A percentile compares a stretch with the other conserved stretches of the same genome.
These are phyloP conservation scores for Mixornis gularis DNA, from an alignment of 2,113 vertebrate genomes.

Conservation along the genomic window DNA sequence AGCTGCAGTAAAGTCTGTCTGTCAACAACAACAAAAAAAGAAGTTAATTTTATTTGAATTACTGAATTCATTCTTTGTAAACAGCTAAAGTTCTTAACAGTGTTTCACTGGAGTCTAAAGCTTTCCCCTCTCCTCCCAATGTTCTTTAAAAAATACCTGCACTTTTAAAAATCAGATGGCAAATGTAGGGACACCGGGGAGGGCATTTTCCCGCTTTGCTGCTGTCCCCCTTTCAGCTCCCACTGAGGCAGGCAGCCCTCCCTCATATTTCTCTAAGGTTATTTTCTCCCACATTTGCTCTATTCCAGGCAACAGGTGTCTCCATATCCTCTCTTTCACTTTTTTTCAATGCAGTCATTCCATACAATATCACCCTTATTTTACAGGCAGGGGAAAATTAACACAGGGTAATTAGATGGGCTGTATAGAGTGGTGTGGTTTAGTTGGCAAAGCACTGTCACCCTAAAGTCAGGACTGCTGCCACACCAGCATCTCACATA, in stretches of 20 bases:
- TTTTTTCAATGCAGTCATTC: neutral
- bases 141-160: neutral
- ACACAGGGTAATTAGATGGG: neutral
- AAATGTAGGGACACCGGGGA: neutral
- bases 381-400: neutral
- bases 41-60: neutral
- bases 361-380: neutral
- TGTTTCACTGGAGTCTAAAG: neutral
- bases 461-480: neutral
- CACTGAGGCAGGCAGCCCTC: neutral
- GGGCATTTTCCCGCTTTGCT: accelerated
- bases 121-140: neutral
- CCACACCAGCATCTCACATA: neutral
- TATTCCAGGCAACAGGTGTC: neutral
- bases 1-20: neutral
- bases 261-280: neutral
- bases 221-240: neutral
- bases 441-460: neutral
- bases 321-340: neutral
- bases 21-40: neutral
- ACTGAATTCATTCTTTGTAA: neutral
- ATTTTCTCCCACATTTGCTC: neutral
- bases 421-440: neutral
- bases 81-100: neutral
- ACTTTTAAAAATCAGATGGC: neutral